These are phyloP conservation scores for Limnothrissa miodon DNA, from an alignment of 2,113 vertebrate genomes.

Conservation along the genomic window DNA sequence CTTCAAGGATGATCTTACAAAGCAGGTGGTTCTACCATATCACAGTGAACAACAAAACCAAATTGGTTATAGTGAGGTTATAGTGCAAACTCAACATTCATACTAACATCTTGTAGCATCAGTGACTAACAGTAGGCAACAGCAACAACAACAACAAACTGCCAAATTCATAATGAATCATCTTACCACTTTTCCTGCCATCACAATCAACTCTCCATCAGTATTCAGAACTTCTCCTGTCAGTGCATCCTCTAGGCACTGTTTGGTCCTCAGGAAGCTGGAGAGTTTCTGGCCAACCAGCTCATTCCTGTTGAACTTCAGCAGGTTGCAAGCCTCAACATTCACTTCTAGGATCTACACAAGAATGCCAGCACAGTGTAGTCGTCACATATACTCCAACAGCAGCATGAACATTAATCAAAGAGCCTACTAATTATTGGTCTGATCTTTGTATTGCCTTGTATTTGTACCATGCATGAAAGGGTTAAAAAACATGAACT, in stretches of 20 bases:
- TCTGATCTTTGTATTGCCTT: no score
- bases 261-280: constrained; percentile 72
- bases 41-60: neutral
- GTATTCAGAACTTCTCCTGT: constrained; percentile 70
- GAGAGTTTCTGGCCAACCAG: constrained; percentile 80
- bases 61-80: neutral
- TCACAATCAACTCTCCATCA: constrained; percentile 60
- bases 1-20: neutral
- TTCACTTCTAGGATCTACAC: constrained; percentile 86
- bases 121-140: no score
- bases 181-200: constrained; percentile 85
- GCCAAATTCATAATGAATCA: neutral
- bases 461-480: neutral
- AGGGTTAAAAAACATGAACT: neutral
- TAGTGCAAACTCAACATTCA: neutral
- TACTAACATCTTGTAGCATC: no score
- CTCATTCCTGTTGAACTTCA: constrained; percentile 75
- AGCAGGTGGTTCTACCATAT: neutral
- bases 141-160: neutral
- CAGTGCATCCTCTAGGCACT: constrained; percentile 70
- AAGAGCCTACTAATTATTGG: no score
- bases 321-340: constrained; percentile 79
- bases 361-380: neutral
- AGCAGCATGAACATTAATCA: neutral
- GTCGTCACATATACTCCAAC: neutral